Conservation (phyloP, 2,888 invertebrate genomes). For the Dicyrtomina minuta region DNA sequence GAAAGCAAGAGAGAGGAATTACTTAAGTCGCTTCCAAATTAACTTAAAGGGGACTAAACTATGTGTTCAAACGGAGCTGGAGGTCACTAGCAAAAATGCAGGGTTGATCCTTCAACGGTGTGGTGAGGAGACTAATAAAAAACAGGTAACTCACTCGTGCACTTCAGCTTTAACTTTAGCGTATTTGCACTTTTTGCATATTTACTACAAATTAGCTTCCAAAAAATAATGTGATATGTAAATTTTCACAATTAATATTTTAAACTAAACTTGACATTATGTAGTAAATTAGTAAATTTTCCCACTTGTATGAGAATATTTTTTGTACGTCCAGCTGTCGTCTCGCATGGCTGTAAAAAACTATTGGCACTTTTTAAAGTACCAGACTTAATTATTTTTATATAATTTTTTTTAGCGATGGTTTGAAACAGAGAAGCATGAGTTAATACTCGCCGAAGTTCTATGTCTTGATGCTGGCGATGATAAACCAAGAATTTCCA, state of each 20-base stretch:
- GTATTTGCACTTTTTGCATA: too few relatives aligned
- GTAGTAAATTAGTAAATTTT: too few relatives aligned
- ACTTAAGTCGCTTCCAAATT: conserved; percentile 61
- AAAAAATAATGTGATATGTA: too few relatives aligned
- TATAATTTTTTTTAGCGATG: conserved; percentile 65
- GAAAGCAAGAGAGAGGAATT: conserved; percentile 67
- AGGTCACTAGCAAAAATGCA: conserved; percentile 75
- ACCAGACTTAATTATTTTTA: conserved; percentile 3
- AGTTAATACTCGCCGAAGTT: conserved; percentile 78
- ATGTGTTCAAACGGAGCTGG: conserved; percentile 77
- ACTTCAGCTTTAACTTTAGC: too few relatives aligned
- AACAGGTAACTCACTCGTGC: too few relatives aligned
- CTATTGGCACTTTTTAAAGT: neutral
- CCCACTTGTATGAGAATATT: too few relatives aligned
- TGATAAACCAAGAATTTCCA: conserved; percentile 71
- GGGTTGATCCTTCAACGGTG: conserved; percentile 72
- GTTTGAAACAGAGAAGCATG: conserved; percentile 80
- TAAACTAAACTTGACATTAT: too few relatives aligned
- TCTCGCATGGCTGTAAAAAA: neutral
- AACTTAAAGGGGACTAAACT: conserved; percentile 70
- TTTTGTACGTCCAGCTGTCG: too few relatives aligned
- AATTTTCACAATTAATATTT: too few relatives aligned
- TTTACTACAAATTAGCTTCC: too few relatives aligned
- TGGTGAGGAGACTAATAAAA: conserved; percentile 62
- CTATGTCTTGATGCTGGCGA: conserved; percentile 79